These are phyloP conservation scores for Chalcis sispes DNA, from an alignment of 2,888 invertebrate genomes.

Conservation along the genomic window DNA sequence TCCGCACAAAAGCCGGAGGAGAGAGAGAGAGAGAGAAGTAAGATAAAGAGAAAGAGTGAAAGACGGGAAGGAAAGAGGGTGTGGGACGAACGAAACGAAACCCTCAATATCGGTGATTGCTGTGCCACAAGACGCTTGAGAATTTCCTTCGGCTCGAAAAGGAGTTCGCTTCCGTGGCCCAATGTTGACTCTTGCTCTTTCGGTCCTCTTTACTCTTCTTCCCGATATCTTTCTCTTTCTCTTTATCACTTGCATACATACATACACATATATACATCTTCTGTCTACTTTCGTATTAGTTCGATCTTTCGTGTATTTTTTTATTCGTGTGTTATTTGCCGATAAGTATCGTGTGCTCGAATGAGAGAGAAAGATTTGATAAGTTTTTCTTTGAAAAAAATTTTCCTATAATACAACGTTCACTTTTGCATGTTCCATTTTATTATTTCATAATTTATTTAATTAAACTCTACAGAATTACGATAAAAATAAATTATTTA, in stretches of 20 bases:
- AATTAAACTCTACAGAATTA: no score
- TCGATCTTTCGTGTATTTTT: background rate
- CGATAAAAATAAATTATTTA: no score
- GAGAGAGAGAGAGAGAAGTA: background rate
- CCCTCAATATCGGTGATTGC: slow-evolving; percentile 76
- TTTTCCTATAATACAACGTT: no score
- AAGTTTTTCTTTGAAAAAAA: no score
- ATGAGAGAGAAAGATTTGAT: no score
- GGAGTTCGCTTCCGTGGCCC: slow-evolving; percentile 61
- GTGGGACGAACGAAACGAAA: slow-evolving; percentile 72
- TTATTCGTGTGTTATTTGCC: background rate
- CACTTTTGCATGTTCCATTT: no score
- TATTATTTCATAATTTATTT: no score
- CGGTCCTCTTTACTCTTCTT: no score
- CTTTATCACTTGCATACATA: slow-evolving; percentile 51
- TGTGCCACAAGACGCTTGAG: slow-evolving; percentile 70
- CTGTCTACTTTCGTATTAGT: background rate
- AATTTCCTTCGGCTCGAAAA: slow-evolving; percentile 63
- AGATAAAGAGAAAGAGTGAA: background rate
- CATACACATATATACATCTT: background rate
- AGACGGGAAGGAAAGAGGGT: background rate
- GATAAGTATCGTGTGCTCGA: no score
- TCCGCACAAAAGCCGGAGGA: background rate
- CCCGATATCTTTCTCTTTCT: slow-evolving; percentile 53
- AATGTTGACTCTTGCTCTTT: slow-evolving; percentile 62